A percentile compares a stretch with the other conserved stretches of the same genome.
Conservation (phyloP, 2,888 invertebrate genomes). For the Acanthosepion lycidas region DNA sequence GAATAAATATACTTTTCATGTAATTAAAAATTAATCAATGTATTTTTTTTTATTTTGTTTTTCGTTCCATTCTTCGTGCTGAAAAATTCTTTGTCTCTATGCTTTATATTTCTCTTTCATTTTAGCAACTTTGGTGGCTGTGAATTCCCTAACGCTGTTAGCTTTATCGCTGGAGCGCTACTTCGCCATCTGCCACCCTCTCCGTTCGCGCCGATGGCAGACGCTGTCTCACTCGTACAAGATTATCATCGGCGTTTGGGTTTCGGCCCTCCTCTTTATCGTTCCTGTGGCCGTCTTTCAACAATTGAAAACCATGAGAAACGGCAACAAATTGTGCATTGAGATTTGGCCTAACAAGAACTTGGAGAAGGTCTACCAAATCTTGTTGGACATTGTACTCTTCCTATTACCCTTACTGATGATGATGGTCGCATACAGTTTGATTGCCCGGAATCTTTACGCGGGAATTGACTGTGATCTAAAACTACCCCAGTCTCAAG, state of each 20-base stretch:
- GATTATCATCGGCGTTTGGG: conserved; percentile 73
- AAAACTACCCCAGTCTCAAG: neutral
- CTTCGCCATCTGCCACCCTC: conserved; percentile 85
- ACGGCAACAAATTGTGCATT: conserved; percentile 58
- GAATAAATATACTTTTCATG: too few species aligned
- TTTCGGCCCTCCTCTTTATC: conserved; percentile 81
- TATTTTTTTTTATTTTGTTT: neutral
- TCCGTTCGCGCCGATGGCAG: conserved; percentile 84
- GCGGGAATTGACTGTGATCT: conserved; percentile 73
- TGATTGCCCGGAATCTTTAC: conserved; percentile 72
- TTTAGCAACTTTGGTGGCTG: conserved; percentile 84
- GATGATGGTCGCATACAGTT: conserved; percentile 83
- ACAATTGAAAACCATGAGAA: conserved; percentile 56
- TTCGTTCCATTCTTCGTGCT: neutral
- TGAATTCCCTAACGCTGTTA: conserved; percentile 85
- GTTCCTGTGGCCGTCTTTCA: conserved; percentile 79
- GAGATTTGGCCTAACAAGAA: conserved; percentile 64
- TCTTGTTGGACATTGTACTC: conserved; percentile 82
- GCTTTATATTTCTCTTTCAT: conserved; percentile 57
- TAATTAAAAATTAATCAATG: too few species aligned
- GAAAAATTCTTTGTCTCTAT: neutral
- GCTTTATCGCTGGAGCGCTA: conserved; percentile 86
- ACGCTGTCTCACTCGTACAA: conserved; percentile 83
- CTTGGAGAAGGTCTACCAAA: conserved; percentile 80
- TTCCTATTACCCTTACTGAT: conserved; percentile 84